Percentiles rank a stretch among this genome's conserved stretches.
Conservation (phyloP, 2,888 invertebrate genomes). For the Calliopum simillimum region DNA sequence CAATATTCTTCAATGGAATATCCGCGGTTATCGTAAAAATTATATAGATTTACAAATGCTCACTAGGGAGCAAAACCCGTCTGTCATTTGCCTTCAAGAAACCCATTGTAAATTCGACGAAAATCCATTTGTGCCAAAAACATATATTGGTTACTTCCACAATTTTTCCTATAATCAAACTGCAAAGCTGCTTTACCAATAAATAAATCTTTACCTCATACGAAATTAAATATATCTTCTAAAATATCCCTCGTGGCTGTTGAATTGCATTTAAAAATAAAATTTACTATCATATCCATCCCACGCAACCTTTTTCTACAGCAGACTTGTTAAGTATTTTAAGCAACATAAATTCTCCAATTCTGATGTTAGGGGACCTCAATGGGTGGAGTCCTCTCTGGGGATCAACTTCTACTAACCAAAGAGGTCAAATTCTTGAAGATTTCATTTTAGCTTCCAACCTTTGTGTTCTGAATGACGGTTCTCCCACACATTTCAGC, state of each 20-base stretch:
- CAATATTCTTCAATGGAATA: slow-evolving; percentile 24
- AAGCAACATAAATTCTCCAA: background rate
- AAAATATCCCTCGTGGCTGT: too few relatives aligned
- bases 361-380: background rate
- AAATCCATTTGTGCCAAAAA: background rate
- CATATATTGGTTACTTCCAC: slow-evolving; percentile 2
- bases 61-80: background rate
- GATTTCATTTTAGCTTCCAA: background rate
- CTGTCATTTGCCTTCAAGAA: slow-evolving; percentile 12
- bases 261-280: too few relatives aligned
- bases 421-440: too few relatives aligned
- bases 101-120: slow-evolving; percentile 1
- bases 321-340: too few relatives aligned
- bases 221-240: too few relatives aligned
- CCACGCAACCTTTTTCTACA: too few relatives aligned
- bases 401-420: background rate
- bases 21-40: slow-evolving; percentile 18
- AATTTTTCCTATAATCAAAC: background rate
- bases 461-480: background rate
- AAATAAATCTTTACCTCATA: background rate
- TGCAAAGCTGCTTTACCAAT: background rate
- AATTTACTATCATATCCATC: too few relatives aligned
- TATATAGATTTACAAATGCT: slow-evolving; percentile 12
- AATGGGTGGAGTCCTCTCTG: slow-evolving; percentile 10
- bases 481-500: background rate